Evolutionary conservation across 1,140 invertebrate genomes (phyloP).

Genomic region (Physella acuta): DNA sequence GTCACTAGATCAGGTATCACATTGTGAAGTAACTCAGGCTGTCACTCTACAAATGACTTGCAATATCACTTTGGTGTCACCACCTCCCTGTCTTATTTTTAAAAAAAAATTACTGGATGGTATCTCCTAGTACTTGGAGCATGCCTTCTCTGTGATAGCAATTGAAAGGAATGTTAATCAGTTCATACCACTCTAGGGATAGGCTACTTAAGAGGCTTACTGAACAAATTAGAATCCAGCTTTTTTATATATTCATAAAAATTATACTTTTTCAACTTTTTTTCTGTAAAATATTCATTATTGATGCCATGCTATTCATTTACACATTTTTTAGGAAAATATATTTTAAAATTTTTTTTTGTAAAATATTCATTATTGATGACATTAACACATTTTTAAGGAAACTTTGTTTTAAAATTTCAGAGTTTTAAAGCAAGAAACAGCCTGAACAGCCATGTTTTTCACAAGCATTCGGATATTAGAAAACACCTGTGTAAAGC

Average conservation of each 20-base stretch:
- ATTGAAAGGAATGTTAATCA: no score
- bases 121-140: no score
- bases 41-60: no score
- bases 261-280: neutral
- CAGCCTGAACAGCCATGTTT: constrained; percentile 45
- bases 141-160: no score
- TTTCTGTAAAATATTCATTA: neutral
- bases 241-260: neutral
- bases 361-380: neutral
- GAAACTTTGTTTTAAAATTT: neutral
- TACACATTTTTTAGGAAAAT: neutral
- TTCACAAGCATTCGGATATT: constrained; percentile 40
- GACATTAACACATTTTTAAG: neutral
- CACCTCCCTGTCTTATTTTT: no score
- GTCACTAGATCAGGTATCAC: no score
- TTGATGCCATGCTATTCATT: neutral
- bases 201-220: no score
- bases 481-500: constrained; percentile 84
- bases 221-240: no score
- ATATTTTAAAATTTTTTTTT: neutral
- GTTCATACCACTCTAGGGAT: no score
- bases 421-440: constrained; percentile 39
- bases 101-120: no score
- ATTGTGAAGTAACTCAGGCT: no score
- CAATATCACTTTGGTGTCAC: no score